phyloP scores from a whole-genome alignment of 2,888 invertebrate genomes.

The Ypsolopha sequella region DNA sequence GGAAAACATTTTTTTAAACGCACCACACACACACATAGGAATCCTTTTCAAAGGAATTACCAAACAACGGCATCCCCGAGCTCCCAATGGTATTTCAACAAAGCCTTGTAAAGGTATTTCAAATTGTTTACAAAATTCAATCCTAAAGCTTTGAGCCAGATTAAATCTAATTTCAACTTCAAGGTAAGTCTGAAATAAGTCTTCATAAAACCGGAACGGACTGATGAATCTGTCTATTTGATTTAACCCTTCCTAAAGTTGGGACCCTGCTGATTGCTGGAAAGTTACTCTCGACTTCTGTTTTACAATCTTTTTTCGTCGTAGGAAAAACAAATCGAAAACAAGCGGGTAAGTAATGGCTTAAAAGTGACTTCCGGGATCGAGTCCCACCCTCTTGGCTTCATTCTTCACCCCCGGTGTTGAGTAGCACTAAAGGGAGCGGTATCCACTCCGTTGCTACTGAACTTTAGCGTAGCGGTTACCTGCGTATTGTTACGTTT shows the following conservation, averaged over 20 bases:
- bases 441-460: background rate
- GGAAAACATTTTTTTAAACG: constrained; percentile 22
- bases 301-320: constrained; percentile 50
- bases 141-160: constrained; percentile 68
- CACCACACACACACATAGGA: constrained; percentile 43
- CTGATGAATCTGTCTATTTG: constrained; percentile 41
- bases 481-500: background rate
- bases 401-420: background rate
- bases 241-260: constrained; percentile 66
- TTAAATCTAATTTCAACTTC: constrained; percentile 71
- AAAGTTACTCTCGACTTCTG: constrained; percentile 59
- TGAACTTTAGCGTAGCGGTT: background rate
- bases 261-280: constrained; percentile 59
- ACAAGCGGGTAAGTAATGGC: constrained; percentile 63
- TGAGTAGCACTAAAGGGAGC: background rate
- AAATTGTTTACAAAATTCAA: constrained; percentile 72
- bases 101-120: constrained; percentile 68
- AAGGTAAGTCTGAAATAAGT: constrained; percentile 71
- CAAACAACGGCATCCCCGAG: constrained; percentile 56
- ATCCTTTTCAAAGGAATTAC: constrained; percentile 66
- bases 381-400: constrained; percentile 22
- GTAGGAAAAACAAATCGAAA: constrained; percentile 60
- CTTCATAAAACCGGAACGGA: constrained; percentile 66
- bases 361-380: constrained; percentile 50
- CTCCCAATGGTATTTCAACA: constrained; percentile 67